Evolutionary conservation across 2,113 vertebrate genomes (phyloP), one percentile per base, ranked within the genome.

Genomic region (Uropsilus gracilis): DNA sequence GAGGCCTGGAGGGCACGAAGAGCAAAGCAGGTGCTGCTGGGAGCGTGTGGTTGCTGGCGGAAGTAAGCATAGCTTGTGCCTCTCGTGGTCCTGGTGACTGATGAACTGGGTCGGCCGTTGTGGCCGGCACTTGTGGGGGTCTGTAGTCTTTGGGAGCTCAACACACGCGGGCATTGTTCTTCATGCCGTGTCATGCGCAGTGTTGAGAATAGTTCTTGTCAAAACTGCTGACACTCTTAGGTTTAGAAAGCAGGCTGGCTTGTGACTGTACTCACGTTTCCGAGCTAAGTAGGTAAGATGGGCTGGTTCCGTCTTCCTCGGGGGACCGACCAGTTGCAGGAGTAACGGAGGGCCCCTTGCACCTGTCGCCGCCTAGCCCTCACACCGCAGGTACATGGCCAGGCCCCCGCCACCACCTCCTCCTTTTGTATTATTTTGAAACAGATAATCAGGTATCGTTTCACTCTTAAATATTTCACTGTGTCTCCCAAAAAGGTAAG

Each of bases 221-320:
- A 83, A 13, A 89, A 89, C 75, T 86, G 39, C 20, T 96, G 24
- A 39, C 87, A 32, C 44, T 89, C 92, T 71, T 34, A 81, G n/a
- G 3, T 46, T 57, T n/a, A 75, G 34, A 75, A 78, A 63, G 20
- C 28, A 89, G 48, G 44, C 20, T 90, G 53, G 34, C 71, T 81
- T 86, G 55, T 72, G 72, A n/a, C 78, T 92, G 4, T 83, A 53
- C 39, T 59, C 81, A 28, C 2, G 72, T 72, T 55, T 89, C 34
- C 77, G 83, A 89, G 26, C 48, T 82, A 3, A 77, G 9, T 32
- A 24, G 34, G n/a, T 93, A 64, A 93, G 82, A 8, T 48, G 48
- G 61, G n/a, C n/a, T 89, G 59, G 44, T 11, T 50, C 82, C 78
- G 34, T 37, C 46, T 93, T 91, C n/a, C n/a, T 50, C 9, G 76